Percentiles rank a stretch among this genome's conserved stretches.
phyloP scores from a whole-genome alignment of 2,888 invertebrate species.

The Erpobdella octoculata region DNA sequence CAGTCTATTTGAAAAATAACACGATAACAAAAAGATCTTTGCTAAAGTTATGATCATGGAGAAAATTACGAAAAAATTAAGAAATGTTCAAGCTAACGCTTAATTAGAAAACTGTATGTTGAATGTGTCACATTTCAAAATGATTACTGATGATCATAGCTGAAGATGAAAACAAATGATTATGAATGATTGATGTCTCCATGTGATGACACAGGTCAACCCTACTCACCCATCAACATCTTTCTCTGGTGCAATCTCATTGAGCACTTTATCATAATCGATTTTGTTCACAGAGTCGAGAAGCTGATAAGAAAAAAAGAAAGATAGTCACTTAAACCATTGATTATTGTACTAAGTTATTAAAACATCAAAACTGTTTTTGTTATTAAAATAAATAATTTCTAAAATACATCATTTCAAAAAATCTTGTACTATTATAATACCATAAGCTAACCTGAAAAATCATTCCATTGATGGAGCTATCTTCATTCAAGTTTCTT shows the following conservation, averaged over 20 bases:
- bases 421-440: background rate
- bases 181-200: background rate
- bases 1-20: slow-evolving; percentile 60
- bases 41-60: background rate
- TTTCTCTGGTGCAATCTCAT: slow-evolving; percentile 71
- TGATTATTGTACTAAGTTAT: background rate
- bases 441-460: slow-evolving; percentile 61
- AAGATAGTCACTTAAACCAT: background rate
- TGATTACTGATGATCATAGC: too few species aligned
- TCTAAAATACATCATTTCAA: background rate
- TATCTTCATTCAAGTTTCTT: slow-evolving; percentile 71
- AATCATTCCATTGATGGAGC: slow-evolving; percentile 82
- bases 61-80: background rate
- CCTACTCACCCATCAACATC: slow-evolving; percentile 78
- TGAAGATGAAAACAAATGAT: background rate
- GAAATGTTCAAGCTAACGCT: too few species aligned
- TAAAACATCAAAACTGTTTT: background rate
- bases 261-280: slow-evolving; percentile 67
- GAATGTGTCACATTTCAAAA: too few species aligned
- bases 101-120: too few species aligned
- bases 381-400: slow-evolving; percentile 4
- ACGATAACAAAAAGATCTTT: background rate
- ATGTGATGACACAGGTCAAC: background rate
- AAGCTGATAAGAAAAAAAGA: slow-evolving; percentile 59
- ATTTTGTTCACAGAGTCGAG: slow-evolving; percentile 74